Conservation (phyloP, 2,797 vertebrate genomes). For the Gymnoscopelus braueri region DNA sequence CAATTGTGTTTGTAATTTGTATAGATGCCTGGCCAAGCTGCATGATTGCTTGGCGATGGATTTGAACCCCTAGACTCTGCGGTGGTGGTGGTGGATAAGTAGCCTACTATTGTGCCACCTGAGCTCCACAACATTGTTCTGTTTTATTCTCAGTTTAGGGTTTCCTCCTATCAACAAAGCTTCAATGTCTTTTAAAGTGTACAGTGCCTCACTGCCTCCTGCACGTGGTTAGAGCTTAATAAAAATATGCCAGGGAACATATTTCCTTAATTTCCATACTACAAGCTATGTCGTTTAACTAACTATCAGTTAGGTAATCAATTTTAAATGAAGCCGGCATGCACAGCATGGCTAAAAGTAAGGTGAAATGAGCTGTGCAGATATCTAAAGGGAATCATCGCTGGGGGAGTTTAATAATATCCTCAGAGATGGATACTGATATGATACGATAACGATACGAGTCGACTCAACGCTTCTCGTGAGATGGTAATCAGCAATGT, state of each 20-base stretch:
- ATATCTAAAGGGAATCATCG: slow-evolving; percentile 15
- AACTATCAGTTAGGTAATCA: slow-evolving; percentile 27
- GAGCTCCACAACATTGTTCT: too few species aligned
- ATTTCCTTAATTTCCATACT: slow-evolving; percentile 8
- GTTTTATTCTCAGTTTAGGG: too few species aligned
- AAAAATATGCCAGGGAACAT: neutral
- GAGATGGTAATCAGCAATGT: slow-evolving; percentile 21
- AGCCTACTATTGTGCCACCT: too few species aligned
- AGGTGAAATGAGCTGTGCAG: slow-evolving; percentile 25
- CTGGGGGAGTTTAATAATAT: slow-evolving; percentile 32
- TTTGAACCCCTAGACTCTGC: too few species aligned
- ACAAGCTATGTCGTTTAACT: neutral
- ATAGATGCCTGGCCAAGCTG: too few species aligned
- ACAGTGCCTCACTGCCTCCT: slow-evolving; percentile 16
- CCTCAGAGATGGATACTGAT: slow-evolving; percentile 34
- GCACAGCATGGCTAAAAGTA: neutral
- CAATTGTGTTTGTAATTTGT: too few species aligned
- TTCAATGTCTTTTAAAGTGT: slow-evolving; percentile 15
- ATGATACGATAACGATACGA: slow-evolving; percentile 27
- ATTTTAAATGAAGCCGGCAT: slow-evolving; percentile 30
- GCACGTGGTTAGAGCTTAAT: slow-evolving; percentile 16
- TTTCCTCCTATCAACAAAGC: slow-evolving; percentile 16
- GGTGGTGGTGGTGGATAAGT: too few species aligned
- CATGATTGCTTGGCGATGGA: too few species aligned
- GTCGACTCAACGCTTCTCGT: neutral